Conservation (phyloP, 1,140 invertebrate genomes). For the Rhyacophila brunnea region DNA sequence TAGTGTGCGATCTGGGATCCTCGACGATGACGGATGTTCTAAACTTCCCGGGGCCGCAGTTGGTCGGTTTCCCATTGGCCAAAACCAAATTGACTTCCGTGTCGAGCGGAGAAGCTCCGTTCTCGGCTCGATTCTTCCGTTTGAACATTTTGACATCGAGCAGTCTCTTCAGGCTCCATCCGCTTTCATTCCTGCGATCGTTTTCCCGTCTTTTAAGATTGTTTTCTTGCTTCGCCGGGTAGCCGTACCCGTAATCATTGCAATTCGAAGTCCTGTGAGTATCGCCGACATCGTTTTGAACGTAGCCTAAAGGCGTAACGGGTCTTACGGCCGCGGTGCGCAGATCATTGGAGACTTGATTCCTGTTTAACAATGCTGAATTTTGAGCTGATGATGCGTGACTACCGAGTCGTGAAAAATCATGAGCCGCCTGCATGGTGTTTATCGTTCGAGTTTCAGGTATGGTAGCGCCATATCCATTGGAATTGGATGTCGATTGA, state of each 20-base stretch:
- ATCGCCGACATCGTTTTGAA: conserved; percentile 71
- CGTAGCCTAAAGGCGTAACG: conserved; percentile 67
- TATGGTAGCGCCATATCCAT: conserved; percentile 50
- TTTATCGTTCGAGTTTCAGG: neutral
- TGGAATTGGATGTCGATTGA: conserved; percentile 9
- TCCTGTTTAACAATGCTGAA: conserved; percentile 2
- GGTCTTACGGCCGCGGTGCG: conserved; percentile 43
- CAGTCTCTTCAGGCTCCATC: conserved; percentile 22
- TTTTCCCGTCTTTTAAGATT: conserved; percentile 45
- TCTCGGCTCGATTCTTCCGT: conserved; percentile 27
- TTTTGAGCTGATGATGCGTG: neutral
- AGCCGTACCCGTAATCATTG: conserved; percentile 56
- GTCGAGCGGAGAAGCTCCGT: conserved; percentile 44
- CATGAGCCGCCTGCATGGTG: conserved; percentile 20
- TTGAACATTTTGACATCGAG: conserved; percentile 29
- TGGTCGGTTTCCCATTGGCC: conserved; percentile 36
- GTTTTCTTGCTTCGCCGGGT: conserved; percentile 43
- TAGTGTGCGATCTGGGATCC: conserved; percentile 19
- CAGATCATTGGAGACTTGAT: conserved; percentile 36
- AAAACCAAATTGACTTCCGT: conserved; percentile 56
- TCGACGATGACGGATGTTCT: conserved; percentile 28
- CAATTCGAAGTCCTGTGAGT: conserved; percentile 38
- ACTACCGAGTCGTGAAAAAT: conserved; percentile 20
- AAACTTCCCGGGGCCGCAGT: conserved; percentile 24
- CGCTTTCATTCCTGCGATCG: neutral